These are phyloP conservation scores for Myiotriccus ornatus DNA, from an alignment of 2,797 vertebrate species.

Conservation along the genomic window DNA sequence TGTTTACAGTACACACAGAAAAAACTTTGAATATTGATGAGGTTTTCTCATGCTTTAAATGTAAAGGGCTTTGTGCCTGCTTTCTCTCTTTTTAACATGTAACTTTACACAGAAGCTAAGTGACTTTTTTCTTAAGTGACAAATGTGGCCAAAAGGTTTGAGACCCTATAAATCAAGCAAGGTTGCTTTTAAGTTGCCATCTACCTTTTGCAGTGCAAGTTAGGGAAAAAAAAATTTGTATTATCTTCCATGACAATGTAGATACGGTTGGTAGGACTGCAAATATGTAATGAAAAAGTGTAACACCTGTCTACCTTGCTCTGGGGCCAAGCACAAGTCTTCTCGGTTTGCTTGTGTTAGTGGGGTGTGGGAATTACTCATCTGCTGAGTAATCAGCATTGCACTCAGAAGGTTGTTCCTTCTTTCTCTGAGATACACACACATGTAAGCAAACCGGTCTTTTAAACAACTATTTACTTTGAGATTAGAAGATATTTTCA, in stretches of 20 bases:
- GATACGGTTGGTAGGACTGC: neutral
- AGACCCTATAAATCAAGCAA: conserved; percentile 46
- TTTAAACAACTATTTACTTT: neutral
- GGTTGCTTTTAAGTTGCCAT: neutral
- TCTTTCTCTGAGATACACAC: neutral
- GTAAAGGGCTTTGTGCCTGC: neutral
- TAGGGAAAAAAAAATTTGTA: neutral
- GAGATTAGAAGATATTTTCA: neutral
- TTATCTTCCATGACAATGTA: neutral
- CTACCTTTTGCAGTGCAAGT: neutral
- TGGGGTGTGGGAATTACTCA: neutral
- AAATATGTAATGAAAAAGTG: conserved; percentile 2
- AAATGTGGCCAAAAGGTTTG: conserved; percentile 31
- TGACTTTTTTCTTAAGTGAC: neutral
- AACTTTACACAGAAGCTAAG: conserved; percentile 1
- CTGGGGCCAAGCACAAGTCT: neutral
- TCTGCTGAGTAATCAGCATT: neutral
- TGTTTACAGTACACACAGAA: neutral
- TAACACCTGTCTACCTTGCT: conserved; percentile 18
- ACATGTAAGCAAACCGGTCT: neutral
- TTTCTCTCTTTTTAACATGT: neutral
- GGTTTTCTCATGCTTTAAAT: neutral
- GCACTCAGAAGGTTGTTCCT: neutral
- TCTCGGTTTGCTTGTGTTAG: conserved; percentile 7
- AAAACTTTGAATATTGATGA: neutral